Base-by-base conservation (phyloP, 2,888 invertebrate species). In the Melipona beecheii region DNA sequence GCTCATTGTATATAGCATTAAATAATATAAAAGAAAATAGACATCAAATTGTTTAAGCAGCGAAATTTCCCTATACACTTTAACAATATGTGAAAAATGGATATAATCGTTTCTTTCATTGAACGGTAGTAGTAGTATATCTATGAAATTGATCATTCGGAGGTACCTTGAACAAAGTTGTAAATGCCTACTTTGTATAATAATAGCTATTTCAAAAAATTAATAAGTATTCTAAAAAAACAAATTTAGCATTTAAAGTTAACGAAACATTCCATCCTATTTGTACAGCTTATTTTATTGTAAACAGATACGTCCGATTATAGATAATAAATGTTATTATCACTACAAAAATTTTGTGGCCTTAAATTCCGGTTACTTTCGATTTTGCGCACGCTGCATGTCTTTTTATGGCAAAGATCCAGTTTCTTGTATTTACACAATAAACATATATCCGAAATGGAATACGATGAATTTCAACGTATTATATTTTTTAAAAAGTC, bases 221-320 rank as follows among this genome's bases (percentile, higher is more conserved):
- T 84, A 86, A 81, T 52, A 78, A 86, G 77, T 83, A 84, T 88
- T 84, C 75, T 86, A 83, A 84, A 75, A 36, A 54, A 66, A 72
- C 43, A 43, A 81, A 84, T 81, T 80, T 86, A 82, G 82, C 77
- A 86, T 75, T 83, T 75, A 74, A 80, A 83, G 85, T 83, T 88
- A 81, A 89, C 75, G 83, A 89, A 86, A 88, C 90, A 90, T 90
- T 90, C 90, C 90, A 90, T 90, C 90, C 90, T 89, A 75, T 89
- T 90, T 90, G 90, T 90, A 90, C 87, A 90, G 90, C 76, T 88
- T 90, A 85, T 86, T 90, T 90, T 90, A 90, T 87, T 88, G 85
- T 89, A 89, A 85, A 89, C 84, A 83, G 75, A 86, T 90, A 90
- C 89, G 90, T 90, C 90, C 90, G 88, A 73, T 89, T 90, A 90